Conservation (phyloP, 1,140 invertebrate species). For the Papilio polyxenes region DNA sequence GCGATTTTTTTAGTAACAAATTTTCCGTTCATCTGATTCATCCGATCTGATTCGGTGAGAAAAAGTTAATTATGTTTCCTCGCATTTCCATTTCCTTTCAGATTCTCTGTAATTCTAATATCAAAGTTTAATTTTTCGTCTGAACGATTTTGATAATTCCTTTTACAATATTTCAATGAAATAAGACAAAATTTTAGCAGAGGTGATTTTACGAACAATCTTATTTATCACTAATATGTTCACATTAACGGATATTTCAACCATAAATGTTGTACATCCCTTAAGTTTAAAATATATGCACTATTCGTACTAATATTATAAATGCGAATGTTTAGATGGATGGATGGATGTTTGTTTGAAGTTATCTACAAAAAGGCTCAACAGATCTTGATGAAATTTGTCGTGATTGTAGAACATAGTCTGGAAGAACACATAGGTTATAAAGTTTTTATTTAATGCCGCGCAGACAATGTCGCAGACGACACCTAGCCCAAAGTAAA, state of each 20-base stretch:
- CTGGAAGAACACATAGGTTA: no score
- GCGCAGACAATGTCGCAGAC: no score
- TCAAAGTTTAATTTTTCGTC: conserved; percentile 16
- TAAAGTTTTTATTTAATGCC: no score
- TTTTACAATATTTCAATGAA: not conserved
- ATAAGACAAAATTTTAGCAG: not conserved
- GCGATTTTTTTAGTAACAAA: not conserved
- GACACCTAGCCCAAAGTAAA: no score
- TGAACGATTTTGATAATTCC: not conserved
- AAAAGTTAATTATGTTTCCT: conserved; percentile 26
- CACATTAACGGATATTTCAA: not conserved
- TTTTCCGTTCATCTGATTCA: not conserved
- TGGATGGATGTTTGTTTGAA: no score
- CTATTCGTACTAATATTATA: no score
- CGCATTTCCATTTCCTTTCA: conserved; percentile 14
- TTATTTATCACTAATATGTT: no score
- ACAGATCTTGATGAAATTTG: no score
- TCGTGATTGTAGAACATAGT: no score
- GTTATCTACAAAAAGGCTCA: no score
- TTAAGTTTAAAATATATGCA: no score
- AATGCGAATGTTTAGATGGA: no score
- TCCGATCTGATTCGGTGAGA: not conserved
- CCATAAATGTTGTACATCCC: not conserved
- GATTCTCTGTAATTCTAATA: conserved; percentile 15
- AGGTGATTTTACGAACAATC: not conserved